phyloP scores from a whole-genome alignment of 2,888 invertebrate species.

The Junonia oenone region DNA sequence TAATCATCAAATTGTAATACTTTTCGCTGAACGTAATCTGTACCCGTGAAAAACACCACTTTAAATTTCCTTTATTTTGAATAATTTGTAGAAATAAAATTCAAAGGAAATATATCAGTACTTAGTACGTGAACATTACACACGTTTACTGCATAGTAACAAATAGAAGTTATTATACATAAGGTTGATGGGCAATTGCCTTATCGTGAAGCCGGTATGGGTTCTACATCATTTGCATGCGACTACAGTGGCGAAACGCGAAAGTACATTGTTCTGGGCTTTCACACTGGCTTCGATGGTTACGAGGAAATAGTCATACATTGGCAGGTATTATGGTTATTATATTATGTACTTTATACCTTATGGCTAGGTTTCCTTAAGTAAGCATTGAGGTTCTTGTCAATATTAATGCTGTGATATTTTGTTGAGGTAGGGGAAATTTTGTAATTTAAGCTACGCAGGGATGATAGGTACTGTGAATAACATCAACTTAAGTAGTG shows the following conservation, averaged over 20 bases:
- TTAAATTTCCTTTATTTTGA: neutral
- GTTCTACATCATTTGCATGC: conserved; percentile 47
- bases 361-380: neutral
- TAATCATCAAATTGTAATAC: neutral
- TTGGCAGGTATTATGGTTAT: neutral
- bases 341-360: neutral
- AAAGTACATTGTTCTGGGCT: conserved; percentile 57
- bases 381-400: neutral
- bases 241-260: conserved; percentile 52
- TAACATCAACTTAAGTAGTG: too few species aligned
- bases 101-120: neutral
- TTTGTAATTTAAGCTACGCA: too few species aligned
- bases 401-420: too few species aligned
- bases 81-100: neutral
- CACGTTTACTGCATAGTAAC: neutral
- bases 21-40: neutral
- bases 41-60: too few species aligned
- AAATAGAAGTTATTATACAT: conserved; percentile 13
- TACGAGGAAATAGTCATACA: conserved; percentile 46
- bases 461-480: too few species aligned
- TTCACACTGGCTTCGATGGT: conserved; percentile 50
- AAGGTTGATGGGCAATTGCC: conserved; percentile 28
- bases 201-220: conserved; percentile 34
- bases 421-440: too few species aligned
- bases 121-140: neutral